Conservation (phyloP, 2,797 vertebrate genomes). For the Sternotherus odoratus region DNA sequence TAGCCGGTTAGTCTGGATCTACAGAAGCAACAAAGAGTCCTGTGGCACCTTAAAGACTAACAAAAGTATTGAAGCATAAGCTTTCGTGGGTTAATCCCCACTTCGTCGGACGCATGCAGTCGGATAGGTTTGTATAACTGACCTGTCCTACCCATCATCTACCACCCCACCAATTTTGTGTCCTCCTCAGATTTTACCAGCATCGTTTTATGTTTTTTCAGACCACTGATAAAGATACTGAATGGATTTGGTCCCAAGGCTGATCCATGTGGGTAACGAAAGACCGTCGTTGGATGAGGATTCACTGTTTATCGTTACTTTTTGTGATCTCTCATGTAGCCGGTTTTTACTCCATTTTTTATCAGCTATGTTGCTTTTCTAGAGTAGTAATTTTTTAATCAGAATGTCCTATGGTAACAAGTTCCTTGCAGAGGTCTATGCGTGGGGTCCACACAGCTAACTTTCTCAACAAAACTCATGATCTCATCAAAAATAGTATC, state of each 20-base stretch:
- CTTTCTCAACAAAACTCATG: rapidly evolving
- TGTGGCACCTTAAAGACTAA: too few relatives aligned
- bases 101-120: too few relatives aligned
- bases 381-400: neutral
- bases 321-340: neutral
- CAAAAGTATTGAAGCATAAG: too few relatives aligned
- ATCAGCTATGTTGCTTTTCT: neutral
- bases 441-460: neutral
- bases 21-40: too few relatives aligned
- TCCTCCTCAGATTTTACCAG: neutral
- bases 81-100: too few relatives aligned
- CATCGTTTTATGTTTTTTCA: neutral
- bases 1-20: too few relatives aligned
- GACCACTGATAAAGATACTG: rapidly evolving
- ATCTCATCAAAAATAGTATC: neutral
- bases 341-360: rapidly evolving
- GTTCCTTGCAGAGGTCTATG: neutral
- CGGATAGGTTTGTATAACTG: rapidly evolving
- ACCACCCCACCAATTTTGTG: rapidly evolving
- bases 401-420: neutral
- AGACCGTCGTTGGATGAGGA: rapidly evolving
- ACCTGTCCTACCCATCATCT: rapidly evolving
- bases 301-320: rapidly evolving
- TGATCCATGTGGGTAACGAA: neutral
- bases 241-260: neutral